Evolutionary conservation across 2,888 invertebrate genomes (phyloP), one percentile per base, ranked within the genome.

Genomic region (Gasteruption jaculator): DNA sequence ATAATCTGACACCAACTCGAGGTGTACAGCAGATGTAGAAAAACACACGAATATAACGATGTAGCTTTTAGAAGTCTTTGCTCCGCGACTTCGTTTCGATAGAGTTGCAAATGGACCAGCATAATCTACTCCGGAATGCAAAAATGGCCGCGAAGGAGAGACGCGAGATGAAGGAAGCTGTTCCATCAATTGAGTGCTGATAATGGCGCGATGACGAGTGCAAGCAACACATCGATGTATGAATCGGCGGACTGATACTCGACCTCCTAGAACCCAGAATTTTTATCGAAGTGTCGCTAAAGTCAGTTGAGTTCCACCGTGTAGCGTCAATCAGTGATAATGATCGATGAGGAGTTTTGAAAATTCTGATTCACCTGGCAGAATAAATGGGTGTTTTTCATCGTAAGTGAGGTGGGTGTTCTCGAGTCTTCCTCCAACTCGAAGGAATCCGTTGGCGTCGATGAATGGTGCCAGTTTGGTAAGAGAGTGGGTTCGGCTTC

Each of bases 151-250:
- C 10, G 22, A 18, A 12, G 14, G 35, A 2, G 6, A 14, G 8
- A 48, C 45, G 4, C 50, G 39, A 18, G 43, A 25, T 1, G 42
- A 18, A 3, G 61, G 58, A 5, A 61, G 46, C 15, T 58, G 36
- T 5, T 52, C 59, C 61, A 62, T 64, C 3, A 54, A 20, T 25
- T 57, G 58, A 5, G 50, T 39, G 5, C 43, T 39, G 11, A 18
- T 10, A 26, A 11, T 6, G 21, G 29, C 12, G 3, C 18, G 7
- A 2, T 22, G 15, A 2, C 38, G 24, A 7, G 18, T n/a, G 27
- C 45, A 45, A 3, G 21, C 34, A 2, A 48, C 11, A 11, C 45
- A 52, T 6, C 41, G 25, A 12, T 34, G 38, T n/a, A 49, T 41
- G 7, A 33, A 4, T 4, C 41, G 36, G 20, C 41, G 42, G 1